Conservation (phyloP, 2,797 vertebrate genomes). For the Manis crassicaudata region DNA sequence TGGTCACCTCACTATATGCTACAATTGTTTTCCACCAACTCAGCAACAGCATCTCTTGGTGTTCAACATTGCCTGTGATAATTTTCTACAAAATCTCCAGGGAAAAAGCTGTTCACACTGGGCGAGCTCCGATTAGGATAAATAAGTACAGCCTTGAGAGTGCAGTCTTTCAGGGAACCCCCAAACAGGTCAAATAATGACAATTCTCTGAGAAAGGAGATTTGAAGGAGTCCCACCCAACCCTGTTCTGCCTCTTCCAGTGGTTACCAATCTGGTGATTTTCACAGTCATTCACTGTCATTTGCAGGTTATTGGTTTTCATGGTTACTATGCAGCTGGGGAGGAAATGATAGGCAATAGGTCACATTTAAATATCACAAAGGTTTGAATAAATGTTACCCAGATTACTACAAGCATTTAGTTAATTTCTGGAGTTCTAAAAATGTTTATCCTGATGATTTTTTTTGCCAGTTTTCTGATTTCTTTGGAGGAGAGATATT, state of each 20-base stretch:
- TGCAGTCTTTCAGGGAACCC: neutral
- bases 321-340: neutral
- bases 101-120: slow-evolving; percentile 9
- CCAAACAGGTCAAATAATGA: neutral
- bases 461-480: neutral
- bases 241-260: neutral
- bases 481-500: slow-evolving; percentile 14
- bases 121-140: neutral
- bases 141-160: neutral
- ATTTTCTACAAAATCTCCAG: neutral
- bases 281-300: neutral
- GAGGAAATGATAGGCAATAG: neutral
- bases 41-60: neutral
- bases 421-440: slow-evolving; percentile 39
- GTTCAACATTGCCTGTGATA: neutral
- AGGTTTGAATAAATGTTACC: neutral
- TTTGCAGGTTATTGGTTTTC: neutral
- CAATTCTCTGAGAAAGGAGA: neutral
- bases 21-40: neutral
- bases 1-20: neutral
- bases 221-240: neutral
- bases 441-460: neutral
- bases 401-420: neutral
- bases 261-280: neutral
- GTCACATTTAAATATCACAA: neutral